Conservation (phyloP, 2,113 vertebrate species). For the Australoheros scitulus region DNA sequence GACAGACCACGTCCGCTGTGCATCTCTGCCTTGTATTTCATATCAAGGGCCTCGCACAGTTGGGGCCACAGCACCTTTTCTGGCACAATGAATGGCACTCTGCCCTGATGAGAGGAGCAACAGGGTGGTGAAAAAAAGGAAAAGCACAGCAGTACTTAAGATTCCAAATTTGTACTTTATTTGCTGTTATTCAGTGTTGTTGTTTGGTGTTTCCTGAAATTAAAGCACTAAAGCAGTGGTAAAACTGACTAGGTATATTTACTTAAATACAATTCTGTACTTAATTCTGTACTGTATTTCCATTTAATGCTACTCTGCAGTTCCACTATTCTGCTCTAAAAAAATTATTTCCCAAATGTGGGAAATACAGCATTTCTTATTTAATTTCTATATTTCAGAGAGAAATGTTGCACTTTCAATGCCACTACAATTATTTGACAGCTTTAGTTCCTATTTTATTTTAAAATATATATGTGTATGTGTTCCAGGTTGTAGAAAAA, state of each 20-base stretch:
- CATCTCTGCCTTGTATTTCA: conserved; percentile 95
- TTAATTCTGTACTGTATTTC: no score
- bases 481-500: background rate
- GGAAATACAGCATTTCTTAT: no score
- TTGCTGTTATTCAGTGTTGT: background rate
- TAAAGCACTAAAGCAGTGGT: no score
- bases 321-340: no score
- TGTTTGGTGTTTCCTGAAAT: no score
- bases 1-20: conserved; percentile 89
- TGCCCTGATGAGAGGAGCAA: conserved; percentile 75
- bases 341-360: no score
- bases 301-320: no score
- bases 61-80: conserved; percentile 91
- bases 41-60: conserved; percentile 91
- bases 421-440: no score
- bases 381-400: no score
- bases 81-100: conserved; percentile 91
- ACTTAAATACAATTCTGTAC: no score
- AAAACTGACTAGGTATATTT: no score
- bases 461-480: background rate
- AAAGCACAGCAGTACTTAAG: background rate
- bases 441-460: background rate
- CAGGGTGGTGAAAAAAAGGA: background rate
- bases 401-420: no score
- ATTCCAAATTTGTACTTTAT: background rate